phyloP scores from a whole-genome alignment of 2,888 invertebrate species.

The Hybos culiciformis region DNA sequence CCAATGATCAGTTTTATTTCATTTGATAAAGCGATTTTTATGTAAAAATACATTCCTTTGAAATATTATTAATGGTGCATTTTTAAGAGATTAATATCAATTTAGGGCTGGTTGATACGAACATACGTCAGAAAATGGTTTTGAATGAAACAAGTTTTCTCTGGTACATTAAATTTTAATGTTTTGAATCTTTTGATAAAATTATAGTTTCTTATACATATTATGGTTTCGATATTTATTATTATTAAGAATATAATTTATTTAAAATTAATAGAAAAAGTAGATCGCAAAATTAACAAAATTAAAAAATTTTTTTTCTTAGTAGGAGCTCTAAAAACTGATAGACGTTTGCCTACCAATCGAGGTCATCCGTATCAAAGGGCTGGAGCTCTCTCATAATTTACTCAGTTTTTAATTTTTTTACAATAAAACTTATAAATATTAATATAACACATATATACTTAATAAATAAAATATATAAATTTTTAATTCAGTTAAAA shows the following conservation, averaged over 20 bases:
- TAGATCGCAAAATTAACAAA: slow-evolving; percentile 9
- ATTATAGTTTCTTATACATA: background rate
- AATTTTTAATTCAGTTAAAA: background rate
- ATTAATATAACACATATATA: slow-evolving; percentile 2
- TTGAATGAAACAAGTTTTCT: too few relatives aligned
- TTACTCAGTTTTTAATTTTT: slow-evolving; percentile 31
- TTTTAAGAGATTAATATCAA: too few relatives aligned
- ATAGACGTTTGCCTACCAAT: slow-evolving; percentile 65
- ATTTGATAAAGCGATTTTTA: too few relatives aligned
- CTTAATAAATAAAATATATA: slow-evolving; percentile 9
- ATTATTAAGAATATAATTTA: background rate
- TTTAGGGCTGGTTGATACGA: too few relatives aligned
- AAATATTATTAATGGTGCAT: too few relatives aligned
- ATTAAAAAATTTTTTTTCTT: slow-evolving; percentile 14
- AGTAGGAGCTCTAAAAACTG: slow-evolving; percentile 43
- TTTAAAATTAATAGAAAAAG: background rate
- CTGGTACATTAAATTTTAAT: too few relatives aligned
- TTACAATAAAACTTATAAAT: background rate
- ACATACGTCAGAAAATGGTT: too few relatives aligned
- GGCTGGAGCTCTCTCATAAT: slow-evolving; percentile 68
- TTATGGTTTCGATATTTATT: background rate
- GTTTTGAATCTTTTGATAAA: background rate
- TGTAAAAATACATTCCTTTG: too few relatives aligned
- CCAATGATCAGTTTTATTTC: too few relatives aligned
- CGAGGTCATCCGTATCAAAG: slow-evolving; percentile 97